Conservation (phyloP, 2,113 vertebrate species). For the Microcebus griseorufus region DNA sequence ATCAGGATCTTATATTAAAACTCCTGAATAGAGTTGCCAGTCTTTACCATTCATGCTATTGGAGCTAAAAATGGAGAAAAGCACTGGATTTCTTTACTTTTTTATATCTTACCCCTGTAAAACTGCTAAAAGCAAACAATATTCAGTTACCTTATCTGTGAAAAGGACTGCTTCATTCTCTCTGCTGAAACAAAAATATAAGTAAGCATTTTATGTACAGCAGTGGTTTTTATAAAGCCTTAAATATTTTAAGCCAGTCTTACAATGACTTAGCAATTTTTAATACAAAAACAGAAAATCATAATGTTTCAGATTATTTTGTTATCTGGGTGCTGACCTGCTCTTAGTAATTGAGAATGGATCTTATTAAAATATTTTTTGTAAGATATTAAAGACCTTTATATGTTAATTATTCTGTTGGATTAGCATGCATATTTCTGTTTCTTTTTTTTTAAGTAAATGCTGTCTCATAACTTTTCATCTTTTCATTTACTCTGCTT, state of each 20-base stretch:
- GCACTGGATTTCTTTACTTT: background rate
- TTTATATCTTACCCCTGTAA: background rate
- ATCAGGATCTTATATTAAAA: background rate
- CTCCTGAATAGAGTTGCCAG: background rate
- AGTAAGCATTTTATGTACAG: background rate
- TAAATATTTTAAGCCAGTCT: background rate
- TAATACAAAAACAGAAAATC: background rate
- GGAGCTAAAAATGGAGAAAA: background rate
- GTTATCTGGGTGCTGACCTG: background rate
- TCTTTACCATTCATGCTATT: background rate
- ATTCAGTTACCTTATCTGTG: background rate
- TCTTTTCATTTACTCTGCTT: slow-evolving; percentile 77
- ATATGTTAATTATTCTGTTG: background rate
- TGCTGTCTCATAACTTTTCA: slow-evolving; percentile 58
- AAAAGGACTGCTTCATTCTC: background rate
- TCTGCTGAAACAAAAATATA: background rate
- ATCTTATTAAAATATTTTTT: background rate
- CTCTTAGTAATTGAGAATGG: background rate
- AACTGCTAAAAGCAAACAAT: background rate
- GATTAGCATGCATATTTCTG: slow-evolving; percentile 50
- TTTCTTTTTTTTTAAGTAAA: slow-evolving; percentile 58
- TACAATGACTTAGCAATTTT: background rate
- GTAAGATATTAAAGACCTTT: background rate
- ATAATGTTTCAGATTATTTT: background rate
- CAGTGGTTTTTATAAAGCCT: background rate